These are phyloP conservation scores for Rhadinocentrus ornatus DNA, from an alignment of 2,797 vertebrate genomes.

Conservation along the genomic window DNA sequence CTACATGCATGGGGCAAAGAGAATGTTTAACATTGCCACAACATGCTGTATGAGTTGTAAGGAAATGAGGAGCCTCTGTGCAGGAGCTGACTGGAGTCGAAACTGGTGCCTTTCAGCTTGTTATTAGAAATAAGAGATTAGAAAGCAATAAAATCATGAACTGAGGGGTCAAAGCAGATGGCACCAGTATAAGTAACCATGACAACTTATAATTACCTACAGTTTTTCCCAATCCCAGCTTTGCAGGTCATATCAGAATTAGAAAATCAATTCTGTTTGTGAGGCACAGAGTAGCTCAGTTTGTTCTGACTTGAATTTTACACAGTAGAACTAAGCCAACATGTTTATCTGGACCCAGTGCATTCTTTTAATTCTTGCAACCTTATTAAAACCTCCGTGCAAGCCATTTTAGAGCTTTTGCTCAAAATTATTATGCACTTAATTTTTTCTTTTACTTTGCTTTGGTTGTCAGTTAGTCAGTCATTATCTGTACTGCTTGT, in stretches of 20 bases:
- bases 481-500: no score
- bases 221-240: conserved; percentile 20
- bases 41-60: not conserved
- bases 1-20: not conserved
- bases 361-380: conserved; percentile 3
- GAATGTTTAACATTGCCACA: not conserved
- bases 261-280: conserved; percentile 40
- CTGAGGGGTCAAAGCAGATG: not conserved
- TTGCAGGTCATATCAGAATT: conserved; percentile 43
- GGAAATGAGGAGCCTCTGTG: conserved; percentile 30
- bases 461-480: no score
- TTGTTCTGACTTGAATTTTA: conserved; percentile 20
- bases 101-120: conserved; percentile 36
- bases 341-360: not conserved
- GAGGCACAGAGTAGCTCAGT: conserved; percentile 9
- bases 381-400: not conserved
- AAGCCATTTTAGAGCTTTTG: not conserved
- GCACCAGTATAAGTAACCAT: conserved; percentile 36
- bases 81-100: conserved; percentile 19
- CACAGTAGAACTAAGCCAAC: no score
- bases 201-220: conserved; percentile 48
- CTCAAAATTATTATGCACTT: not conserved
- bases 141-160: conserved; percentile 3
- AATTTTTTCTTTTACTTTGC: no score
- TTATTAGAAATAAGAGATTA: conserved; percentile 7